Evolutionary conservation across 1,140 invertebrate genomes (phyloP), one percentile per base, ranked within the genome.

Genomic region (Caenorhabditis latens): DNA sequence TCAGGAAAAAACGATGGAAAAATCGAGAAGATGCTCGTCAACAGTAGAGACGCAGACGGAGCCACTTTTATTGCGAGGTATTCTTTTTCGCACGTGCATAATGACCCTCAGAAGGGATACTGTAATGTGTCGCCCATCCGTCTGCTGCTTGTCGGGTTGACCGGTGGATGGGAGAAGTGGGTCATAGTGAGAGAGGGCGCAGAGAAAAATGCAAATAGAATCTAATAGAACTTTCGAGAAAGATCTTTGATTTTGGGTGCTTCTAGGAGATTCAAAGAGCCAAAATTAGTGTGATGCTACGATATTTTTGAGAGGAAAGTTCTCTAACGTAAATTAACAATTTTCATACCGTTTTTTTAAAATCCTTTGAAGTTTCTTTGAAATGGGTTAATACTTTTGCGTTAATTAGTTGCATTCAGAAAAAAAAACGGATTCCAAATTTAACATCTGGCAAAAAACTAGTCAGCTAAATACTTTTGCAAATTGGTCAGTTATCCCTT

Each of bases 81-180:
- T 14, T 50, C n/a, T 5, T 79, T 43, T 50, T 53, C 13, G 13
- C 16, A 43, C 71, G n/a, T 53, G 24, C 46, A 75, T 19, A 75
- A 14, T n/a, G 16, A 9, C 43, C n/a, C 21, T 71, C 32, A 32
- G 32, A 32, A 32, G 21, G 19, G 9, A 24, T 79, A 79, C 71
- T 79, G 71, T 79, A 79, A 79, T 50, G 71, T 79, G 71, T 79
- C 71, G 71, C 71, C 71, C 71, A 9, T 53, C 46, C 46, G 71
- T 79, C 71, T 79, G 71, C 71, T 75, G 67, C 67, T 67, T 71
- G 42, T 71, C 42, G 65, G 24, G 11, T 50, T 79, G 71, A 50
- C 71, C 71, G 71, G 11, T 40, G 61, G n/a, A n/a, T 14, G 57
- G 16, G 42, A 14, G 40, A 79, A 43, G 46, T 79, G 71, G 71